phyloP scores from a whole-genome alignment of 2,113 vertebrate genomes.

The Hydropotes inermis region DNA sequence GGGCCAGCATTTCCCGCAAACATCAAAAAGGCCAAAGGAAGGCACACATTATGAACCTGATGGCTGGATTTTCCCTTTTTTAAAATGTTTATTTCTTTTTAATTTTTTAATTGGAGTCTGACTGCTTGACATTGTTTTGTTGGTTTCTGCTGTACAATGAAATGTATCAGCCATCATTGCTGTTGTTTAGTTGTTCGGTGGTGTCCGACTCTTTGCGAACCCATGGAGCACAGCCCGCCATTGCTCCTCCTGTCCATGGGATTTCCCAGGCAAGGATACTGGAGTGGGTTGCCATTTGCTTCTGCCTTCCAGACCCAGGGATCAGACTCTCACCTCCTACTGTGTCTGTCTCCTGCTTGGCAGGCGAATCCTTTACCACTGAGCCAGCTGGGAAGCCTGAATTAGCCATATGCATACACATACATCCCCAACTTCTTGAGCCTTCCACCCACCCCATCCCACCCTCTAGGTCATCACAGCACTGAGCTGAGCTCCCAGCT shows the following conservation, averaged over 20 bases:
- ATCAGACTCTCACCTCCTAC: neutral
- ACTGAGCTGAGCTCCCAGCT: neutral
- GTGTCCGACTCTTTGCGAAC: neutral
- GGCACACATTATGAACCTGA: accelerated
- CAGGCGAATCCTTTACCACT: neutral
- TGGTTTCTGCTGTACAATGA: neutral
- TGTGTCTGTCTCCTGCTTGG: neutral
- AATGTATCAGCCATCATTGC: neutral
- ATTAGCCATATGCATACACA: neutral
- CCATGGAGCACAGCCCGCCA: neutral
- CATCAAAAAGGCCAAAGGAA: neutral
- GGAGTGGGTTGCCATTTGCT: neutral
- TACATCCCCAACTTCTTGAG: neutral
- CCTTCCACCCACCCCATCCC: neutral
- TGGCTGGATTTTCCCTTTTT: neutral
- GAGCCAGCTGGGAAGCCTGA: neutral
- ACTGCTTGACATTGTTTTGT: neutral
- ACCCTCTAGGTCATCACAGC: neutral
- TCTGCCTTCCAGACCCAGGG: neutral
- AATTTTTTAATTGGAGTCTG: neutral
- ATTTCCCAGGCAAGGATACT: neutral
- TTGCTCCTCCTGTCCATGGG: neutral
- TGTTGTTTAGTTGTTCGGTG: neutral
- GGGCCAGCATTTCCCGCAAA: too few relatives aligned
- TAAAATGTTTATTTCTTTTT: neutral